phyloP scores from a whole-genome alignment of 2,797 vertebrate genomes.

The Caiman crocodilus region DNA sequence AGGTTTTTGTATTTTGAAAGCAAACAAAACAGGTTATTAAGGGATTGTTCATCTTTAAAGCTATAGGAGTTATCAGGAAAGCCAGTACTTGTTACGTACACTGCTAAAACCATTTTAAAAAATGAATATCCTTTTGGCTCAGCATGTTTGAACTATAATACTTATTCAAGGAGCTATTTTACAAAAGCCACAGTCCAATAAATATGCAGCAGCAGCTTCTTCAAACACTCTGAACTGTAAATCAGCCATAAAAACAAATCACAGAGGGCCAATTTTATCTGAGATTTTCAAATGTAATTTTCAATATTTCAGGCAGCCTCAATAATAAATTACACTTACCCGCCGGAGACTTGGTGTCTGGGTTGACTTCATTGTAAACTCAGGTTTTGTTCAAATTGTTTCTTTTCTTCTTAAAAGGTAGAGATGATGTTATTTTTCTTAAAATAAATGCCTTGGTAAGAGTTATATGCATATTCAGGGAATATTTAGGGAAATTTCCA shows the following conservation, averaged over 20 bases:
- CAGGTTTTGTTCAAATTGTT: neutral
- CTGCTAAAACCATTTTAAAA: neutral
- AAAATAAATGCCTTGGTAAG: neutral
- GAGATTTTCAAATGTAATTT: neutral
- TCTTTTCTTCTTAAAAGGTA: neutral
- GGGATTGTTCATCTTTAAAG: conserved; percentile 6
- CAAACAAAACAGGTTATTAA: neutral
- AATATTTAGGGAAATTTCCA: neutral
- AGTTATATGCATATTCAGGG: neutral
- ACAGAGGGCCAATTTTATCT: neutral
- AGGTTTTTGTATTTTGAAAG: neutral
- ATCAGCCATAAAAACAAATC: neutral
- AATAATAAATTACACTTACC: conserved; percentile 51
- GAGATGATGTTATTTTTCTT: neutral
- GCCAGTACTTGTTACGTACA: neutral
- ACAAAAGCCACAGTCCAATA: neutral
- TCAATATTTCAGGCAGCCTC: fast-evolving
- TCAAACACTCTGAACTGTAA: neutral
- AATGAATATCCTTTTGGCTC: neutral
- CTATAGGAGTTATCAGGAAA: neutral
- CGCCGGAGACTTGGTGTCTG: neutral
- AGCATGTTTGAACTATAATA: neutral
- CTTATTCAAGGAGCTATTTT: neutral
- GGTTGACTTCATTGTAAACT: conserved; percentile 31
- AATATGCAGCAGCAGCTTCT: neutral